These are phyloP conservation scores for Chroicocephalus ridibundus DNA, from an alignment of 2,113 vertebrate species.

Conservation along the genomic window DNA sequence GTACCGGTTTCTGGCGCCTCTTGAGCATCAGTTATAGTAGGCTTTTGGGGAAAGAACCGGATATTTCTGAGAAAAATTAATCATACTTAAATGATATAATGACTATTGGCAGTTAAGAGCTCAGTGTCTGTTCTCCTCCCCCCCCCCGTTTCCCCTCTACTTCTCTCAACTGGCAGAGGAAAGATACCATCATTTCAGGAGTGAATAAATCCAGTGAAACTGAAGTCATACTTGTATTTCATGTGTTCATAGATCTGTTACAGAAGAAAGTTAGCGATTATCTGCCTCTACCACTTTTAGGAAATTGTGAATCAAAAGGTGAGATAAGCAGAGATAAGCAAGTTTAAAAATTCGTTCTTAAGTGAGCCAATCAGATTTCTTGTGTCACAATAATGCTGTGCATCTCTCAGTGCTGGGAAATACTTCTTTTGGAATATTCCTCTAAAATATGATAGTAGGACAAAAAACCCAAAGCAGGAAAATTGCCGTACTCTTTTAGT, in stretches of 20 bases:
- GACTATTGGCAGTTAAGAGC: not conserved
- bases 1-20: not conserved
- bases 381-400: accelerated
- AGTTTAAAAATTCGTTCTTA: not conserved
- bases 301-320: not conserved
- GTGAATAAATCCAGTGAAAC: not conserved
- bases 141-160: not conserved
- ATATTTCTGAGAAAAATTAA: constrained; percentile 8
- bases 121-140: not conserved
- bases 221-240: not conserved
- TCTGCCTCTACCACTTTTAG: not conserved
- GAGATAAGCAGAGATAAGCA: not conserved
- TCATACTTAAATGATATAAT: not conserved
- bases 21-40: not conserved
- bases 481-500: not conserved
- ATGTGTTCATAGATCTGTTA: not conserved
- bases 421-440: not conserved
- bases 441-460: not conserved
- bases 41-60: not conserved
- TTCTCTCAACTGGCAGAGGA: not conserved
- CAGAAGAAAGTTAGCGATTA: not conserved
- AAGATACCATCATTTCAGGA: not conserved
- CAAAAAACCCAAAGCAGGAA: not conserved
- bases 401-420: not conserved
- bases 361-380: not conserved